A percentile compares a stretch with the other conserved stretches of the same genome.
These are phyloP conservation scores for Orycteropus afer DNA, from an alignment of 2,113 vertebrate species.

Conservation along the genomic window DNA sequence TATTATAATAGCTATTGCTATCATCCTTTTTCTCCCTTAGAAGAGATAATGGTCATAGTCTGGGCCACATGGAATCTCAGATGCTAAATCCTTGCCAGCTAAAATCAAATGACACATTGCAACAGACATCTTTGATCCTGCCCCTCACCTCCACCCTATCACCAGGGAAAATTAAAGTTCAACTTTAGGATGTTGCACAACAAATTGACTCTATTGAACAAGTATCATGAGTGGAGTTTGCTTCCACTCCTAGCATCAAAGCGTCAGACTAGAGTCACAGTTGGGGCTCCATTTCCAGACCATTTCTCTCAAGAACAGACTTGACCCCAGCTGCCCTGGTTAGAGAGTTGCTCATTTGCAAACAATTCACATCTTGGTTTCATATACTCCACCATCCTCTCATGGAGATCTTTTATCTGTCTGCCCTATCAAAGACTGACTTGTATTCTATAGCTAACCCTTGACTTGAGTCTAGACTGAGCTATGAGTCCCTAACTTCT, in stretches of 20 bases:
- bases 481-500: background rate
- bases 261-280: background rate
- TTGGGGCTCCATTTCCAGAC: background rate
- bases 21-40: background rate
- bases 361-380: background rate
- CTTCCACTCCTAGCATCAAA: background rate
- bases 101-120: background rate
- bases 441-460: background rate
- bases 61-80: background rate
- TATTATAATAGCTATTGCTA: background rate
- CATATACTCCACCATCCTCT: background rate
- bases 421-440: background rate
- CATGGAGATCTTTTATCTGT: background rate
- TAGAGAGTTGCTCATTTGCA: background rate
- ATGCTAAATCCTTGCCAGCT: background rate
- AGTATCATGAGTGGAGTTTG: background rate
- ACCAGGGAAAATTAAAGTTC: background rate
- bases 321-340: background rate
- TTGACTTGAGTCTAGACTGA: background rate
- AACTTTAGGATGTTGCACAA: background rate
- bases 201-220: accelerated
- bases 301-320: background rate
- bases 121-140: background rate
- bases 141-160: background rate
- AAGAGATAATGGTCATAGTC: background rate